These are phyloP conservation scores for Charanyca ferruginea DNA, from an alignment of 2,888 invertebrate genomes.

Conservation along the genomic window DNA sequence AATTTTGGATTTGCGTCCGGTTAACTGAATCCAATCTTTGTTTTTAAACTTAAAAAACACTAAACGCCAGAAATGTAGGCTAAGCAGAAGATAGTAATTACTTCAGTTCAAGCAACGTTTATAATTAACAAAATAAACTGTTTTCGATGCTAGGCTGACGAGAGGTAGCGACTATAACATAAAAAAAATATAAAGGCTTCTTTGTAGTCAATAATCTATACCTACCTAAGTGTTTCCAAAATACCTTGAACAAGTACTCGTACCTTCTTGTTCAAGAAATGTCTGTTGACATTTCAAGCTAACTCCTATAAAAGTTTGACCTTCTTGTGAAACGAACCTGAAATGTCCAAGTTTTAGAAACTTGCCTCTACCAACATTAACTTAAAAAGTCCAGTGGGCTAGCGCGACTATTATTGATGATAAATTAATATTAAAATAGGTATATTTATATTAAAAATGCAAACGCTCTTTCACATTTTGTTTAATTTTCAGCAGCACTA, in stretches of 20 bases:
- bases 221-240: constrained; percentile 9
- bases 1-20: constrained; percentile 10
- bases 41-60: neutral
- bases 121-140: neutral
- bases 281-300: constrained; percentile 9
- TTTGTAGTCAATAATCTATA: constrained; percentile 5
- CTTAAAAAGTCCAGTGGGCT: neutral
- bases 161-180: neutral
- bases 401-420: constrained; percentile 5
- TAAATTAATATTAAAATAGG: neutral
- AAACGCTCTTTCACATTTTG: neutral
- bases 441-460: neutral
- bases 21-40: neutral
- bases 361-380: constrained; percentile 21
- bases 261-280: too few species aligned
- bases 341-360: constrained; percentile 28
- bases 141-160: neutral
- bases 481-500: neutral
- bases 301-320: constrained; percentile 32
- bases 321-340: constrained; percentile 27
- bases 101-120: too few species aligned
- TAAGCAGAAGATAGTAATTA: too few species aligned
- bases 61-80: neutral
- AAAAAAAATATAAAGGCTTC: neutral
- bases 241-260: constrained; percentile 13